Conservation (phyloP, 2,797 vertebrate genomes). For the Poeciliopsis gracilis region DNA sequence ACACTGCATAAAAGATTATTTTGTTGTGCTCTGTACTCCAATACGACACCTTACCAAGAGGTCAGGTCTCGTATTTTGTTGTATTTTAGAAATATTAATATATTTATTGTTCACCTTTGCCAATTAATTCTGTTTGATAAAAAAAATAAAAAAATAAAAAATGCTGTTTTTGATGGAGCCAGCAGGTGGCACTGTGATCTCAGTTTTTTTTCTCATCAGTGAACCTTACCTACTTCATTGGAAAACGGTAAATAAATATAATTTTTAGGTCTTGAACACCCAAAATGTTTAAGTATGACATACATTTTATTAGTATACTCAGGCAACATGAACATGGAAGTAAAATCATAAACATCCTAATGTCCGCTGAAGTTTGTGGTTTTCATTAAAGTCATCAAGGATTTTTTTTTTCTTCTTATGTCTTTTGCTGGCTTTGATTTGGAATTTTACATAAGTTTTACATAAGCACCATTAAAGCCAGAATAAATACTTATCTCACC, state of each 20-base stretch:
- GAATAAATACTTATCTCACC: constrained; percentile 67
- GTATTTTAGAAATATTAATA: neutral
- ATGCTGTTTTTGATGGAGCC: constrained; percentile 23
- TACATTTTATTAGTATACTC: neutral
- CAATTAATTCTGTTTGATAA: constrained; percentile 1
- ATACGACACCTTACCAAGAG: neutral
- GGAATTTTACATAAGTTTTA: constrained; percentile 54
- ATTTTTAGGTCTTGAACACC: neutral
- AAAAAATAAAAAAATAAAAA: too few species aligned
- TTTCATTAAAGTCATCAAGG: constrained; percentile 20
- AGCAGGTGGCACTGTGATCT: constrained; percentile 68
- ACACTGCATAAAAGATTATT: constrained; percentile 32
- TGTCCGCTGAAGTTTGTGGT: constrained; percentile 11
- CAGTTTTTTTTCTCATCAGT: constrained; percentile 23
- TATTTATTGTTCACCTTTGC: neutral
- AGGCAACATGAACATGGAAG: neutral
- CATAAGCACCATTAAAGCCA: constrained; percentile 53
- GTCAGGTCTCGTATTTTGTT: neutral
- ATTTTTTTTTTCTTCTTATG: constrained; percentile 15
- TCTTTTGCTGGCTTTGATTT: constrained; percentile 20
- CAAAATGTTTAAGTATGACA: neutral
- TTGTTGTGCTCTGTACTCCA: constrained; percentile 1
- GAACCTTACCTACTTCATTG: neutral
- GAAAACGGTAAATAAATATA: constrained; percentile 2
- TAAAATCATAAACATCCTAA: constrained; percentile 4